A percentile compares a stretch with the other conserved stretches of the same genome.
Evolutionary conservation across 92 coral and sea anemone species (phyloP).

Genomic region (Meandrina meandrites): DNA sequence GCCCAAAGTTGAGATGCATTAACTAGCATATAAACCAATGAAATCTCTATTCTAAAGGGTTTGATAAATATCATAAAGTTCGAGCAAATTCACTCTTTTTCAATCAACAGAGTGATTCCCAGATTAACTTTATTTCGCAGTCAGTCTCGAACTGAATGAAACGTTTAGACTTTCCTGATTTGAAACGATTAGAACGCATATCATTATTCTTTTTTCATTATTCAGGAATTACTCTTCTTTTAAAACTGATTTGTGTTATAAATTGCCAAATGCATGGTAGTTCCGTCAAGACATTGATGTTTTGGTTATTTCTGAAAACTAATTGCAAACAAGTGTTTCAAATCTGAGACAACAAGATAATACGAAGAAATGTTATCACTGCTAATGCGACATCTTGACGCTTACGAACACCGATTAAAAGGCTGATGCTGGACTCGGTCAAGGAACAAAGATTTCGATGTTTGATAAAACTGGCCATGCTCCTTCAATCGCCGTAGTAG

Average conservation of each 20-base stretch:
- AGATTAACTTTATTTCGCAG: neutral
- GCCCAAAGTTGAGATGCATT: neutral
- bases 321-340: slow-evolving; percentile 14
- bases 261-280: neutral
- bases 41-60: neutral
- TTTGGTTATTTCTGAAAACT: neutral
- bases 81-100: neutral
- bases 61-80: neutral
- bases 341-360: slow-evolving; percentile 11
- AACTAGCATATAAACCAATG: neutral
- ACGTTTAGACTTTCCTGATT: neutral
- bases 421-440: neutral
- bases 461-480: neutral
- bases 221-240: neutral
- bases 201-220: neutral
- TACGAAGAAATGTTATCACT: slow-evolving; percentile 1
- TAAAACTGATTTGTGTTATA: neutral
- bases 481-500: neutral
- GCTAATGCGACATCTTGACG: slow-evolving; percentile 23
- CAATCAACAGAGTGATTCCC: neutral
- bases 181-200: neutral
- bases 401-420: neutral
- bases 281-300: neutral
- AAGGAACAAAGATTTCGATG: neutral
- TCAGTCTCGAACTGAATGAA: neutral